Evolutionary conservation across 2,797 vertebrate genomes (phyloP), one percentile per base, ranked within the genome.

Genomic region (Lepilemur ruficaudatus): DNA sequence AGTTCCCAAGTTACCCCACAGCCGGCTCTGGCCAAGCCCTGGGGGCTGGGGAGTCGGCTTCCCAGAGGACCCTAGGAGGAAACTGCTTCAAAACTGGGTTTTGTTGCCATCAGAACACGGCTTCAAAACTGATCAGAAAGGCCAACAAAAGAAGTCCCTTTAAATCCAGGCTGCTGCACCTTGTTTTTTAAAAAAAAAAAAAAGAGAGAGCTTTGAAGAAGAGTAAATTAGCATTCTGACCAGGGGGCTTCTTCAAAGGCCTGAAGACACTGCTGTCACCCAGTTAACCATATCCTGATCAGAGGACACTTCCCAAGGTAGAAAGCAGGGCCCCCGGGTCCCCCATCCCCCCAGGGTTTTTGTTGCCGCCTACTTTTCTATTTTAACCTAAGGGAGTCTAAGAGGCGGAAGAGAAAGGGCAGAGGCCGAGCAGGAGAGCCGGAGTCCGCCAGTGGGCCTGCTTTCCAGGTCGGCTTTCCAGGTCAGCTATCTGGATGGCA

Each of bases 141-240:
- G 48, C 52, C 18, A 43, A 52, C 4, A 86, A 78, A 92, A 15
- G 48, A 72, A 28, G 30, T 50, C 11, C n/a, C 79, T 93, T 89
- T 72, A 72, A 46, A 35, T 63, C 20, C 55, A 70, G 23, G 59
- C 2, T 1, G 69, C 9, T 32, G 65, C 57, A 63, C 59, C 32
- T 93, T 61, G 52, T 85, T 94, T 52, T 84, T 92, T 17, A 35
- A 23, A 48, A 46, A 59, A 52, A 15, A 59, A 4, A 48, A 43
- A 88, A 18, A 30, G 38, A 59, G 12, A 22, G 81, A 14, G n/a
- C 61, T 84, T 55, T 67, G 78, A 81, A 72, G 79, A 89, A 41
- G 75, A 59, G 28, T 76, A 41, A 83, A 69, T n/a, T 48, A 81
- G 63, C 94, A 38, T 65, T 50, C 78, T 65, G 78, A 87, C 43